A percentile compares a stretch with the other conserved stretches of the same genome.
These are phyloP conservation scores for Scaptomyza caliginosa DNA, from an alignment of 2,888 invertebrate genomes.

Conservation along the genomic window DNA sequence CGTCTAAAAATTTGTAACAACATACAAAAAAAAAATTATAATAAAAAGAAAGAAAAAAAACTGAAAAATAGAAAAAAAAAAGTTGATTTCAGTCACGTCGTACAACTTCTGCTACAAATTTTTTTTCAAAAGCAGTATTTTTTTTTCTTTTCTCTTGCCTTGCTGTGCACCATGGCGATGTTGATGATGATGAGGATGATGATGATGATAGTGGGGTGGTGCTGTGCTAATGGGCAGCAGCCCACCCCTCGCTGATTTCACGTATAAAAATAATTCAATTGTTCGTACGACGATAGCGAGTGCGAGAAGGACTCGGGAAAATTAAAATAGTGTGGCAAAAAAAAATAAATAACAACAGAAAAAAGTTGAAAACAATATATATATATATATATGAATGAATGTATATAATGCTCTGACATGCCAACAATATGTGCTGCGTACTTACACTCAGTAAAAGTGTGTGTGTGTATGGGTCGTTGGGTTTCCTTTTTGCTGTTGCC, in stretches of 20 bases:
- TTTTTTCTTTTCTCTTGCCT: slow-evolving; percentile 14
- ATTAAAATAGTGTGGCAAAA: slow-evolving; percentile 69
- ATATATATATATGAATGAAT: neutral
- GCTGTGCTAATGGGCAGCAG: slow-evolving; percentile 74
- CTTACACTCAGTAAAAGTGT: slow-evolving; percentile 28
- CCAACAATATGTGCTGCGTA: slow-evolving; percentile 65
- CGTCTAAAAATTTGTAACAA: slow-evolving; percentile 73
- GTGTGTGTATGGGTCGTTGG: slow-evolving; percentile 28
- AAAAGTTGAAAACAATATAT: slow-evolving; percentile 40
- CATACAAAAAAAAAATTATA: slow-evolving; percentile 54
- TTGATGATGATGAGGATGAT: slow-evolving; percentile 38
- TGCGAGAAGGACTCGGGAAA: slow-evolving; percentile 64
- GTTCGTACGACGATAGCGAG: slow-evolving; percentile 62
- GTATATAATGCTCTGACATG: slow-evolving; percentile 38
- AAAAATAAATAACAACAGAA: slow-evolving; percentile 42
- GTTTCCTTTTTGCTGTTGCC: slow-evolving; percentile 36
- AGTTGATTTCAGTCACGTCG: slow-evolving; percentile 67
- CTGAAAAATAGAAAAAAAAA: slow-evolving; percentile 39
- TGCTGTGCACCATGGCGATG: slow-evolving; percentile 16
- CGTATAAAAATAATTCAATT: slow-evolving; percentile 82
- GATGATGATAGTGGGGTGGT: slow-evolving; percentile 78
- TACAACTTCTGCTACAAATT: slow-evolving; percentile 73
- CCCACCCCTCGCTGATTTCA: slow-evolving; percentile 78
- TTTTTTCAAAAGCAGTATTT: slow-evolving; percentile 54
- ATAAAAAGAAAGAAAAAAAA: slow-evolving; percentile 53